A percentile compares a stretch with the other conserved stretches of the same genome.
These are phyloP conservation scores for Hippocampus comes DNA, from an alignment of 2,113 vertebrate genomes.

Conservation along the genomic window DNA sequence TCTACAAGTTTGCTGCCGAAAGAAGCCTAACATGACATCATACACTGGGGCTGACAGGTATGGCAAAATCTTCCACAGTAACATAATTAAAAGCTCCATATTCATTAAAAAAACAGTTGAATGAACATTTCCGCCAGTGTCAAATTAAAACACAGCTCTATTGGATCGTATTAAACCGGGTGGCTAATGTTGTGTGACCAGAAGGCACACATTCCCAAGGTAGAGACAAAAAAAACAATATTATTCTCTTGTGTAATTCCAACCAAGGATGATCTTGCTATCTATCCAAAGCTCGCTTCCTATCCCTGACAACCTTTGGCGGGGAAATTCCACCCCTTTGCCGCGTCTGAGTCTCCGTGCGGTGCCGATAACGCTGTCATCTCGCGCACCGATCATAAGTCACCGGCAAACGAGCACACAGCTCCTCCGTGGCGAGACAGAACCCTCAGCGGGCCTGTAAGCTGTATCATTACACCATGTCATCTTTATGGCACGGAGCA, in stretches of 20 bases:
- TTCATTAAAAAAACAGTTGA: not conserved
- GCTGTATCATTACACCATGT: slow-evolving; percentile 71
- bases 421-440: slow-evolving; percentile 57
- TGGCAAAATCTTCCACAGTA: too few relatives aligned
- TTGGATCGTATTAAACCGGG: not conserved
- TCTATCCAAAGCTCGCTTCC: slow-evolving; percentile 26
- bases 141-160: not conserved
- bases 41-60: too few relatives aligned
- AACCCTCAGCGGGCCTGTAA: slow-evolving; percentile 68
- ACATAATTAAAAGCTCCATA: too few relatives aligned
- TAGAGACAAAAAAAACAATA: not conserved
- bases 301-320: slow-evolving; percentile 45
- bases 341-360: slow-evolving; percentile 39
- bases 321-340: slow-evolving; percentile 27
- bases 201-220: not conserved
- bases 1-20: not conserved
- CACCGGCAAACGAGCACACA: slow-evolving; percentile 59
- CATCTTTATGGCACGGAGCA: slow-evolving; percentile 67
- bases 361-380: slow-evolving; percentile 63
- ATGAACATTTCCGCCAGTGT: not conserved
- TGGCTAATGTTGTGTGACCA: not conserved
- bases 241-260: not conserved
- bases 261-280: slow-evolving; percentile 22
- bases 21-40: not conserved
- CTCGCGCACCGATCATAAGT: slow-evolving; percentile 66